These are phyloP conservation scores for Homarus gammarus DNA, from an alignment of 2,888 invertebrate genomes.

Conservation along the genomic window DNA sequence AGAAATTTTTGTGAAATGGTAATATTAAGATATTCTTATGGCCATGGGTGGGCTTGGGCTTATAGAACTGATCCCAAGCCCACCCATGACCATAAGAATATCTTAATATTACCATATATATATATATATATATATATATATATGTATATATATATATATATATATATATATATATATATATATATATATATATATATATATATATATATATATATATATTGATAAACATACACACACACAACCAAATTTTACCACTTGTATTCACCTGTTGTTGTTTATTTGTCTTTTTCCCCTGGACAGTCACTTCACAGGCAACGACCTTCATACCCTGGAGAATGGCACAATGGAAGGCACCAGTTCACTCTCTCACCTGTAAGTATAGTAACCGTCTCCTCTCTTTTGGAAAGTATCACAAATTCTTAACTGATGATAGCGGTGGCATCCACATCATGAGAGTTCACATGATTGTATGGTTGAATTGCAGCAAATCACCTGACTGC, in stretches of 20 bases:
- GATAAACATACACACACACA: constrained; percentile 18
- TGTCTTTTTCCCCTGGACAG: constrained; percentile 11
- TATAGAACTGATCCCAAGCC: too few relatives aligned
- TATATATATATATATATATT: constrained; percentile 32
- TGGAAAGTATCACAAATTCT: too few relatives aligned
- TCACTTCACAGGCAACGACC: constrained; percentile 40
- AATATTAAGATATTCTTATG: too few relatives aligned
- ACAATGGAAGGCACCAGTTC: constrained; percentile 29
- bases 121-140: constrained; percentile 44
- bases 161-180: constrained; percentile 15
- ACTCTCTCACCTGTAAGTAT: constrained; percentile 35
- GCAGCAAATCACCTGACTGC: too few relatives aligned
- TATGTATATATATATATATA: constrained; percentile 37
- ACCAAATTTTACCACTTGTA: background rate
- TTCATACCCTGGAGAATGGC: constrained; percentile 36
- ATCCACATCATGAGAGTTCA: too few relatives aligned
- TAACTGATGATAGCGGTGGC: too few relatives aligned
- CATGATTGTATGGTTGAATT: too few relatives aligned
- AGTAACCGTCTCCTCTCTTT: too few relatives aligned
- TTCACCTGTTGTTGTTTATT: background rate
- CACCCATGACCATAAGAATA: too few relatives aligned
- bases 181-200: background rate
- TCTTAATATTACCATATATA: too few relatives aligned
- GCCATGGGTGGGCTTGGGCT: too few relatives aligned
- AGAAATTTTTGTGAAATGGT: too few relatives aligned